Conservation (phyloP, 64 coral and sea anemone genomes). For the Pachyseris speciosa region DNA sequence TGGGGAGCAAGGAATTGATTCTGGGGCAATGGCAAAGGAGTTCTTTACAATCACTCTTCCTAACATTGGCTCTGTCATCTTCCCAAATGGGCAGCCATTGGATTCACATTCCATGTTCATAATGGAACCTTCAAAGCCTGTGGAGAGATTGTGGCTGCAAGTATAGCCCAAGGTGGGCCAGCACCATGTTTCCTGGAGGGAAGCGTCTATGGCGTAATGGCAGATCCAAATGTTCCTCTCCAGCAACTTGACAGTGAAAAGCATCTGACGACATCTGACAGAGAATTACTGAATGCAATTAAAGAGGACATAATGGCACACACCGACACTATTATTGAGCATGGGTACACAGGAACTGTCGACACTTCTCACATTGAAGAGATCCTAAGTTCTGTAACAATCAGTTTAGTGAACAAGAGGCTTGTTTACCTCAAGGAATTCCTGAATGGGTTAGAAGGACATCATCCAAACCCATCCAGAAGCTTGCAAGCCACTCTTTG, state of each 20-base stretch:
- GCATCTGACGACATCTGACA: conserved; percentile 39
- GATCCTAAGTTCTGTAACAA: conserved; percentile 47
- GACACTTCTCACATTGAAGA: conserved; percentile 22
- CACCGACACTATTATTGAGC: conserved; percentile 37
- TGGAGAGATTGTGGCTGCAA: conserved; percentile 55
- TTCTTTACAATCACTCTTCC: conserved; percentile 17
- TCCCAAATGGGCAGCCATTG: conserved; percentile 54
- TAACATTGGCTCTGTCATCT: conserved; percentile 26
- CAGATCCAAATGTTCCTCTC: neutral
- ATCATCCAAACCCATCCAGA: conserved; percentile 25
- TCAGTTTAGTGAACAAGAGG: conserved; percentile 50
- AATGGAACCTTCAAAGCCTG: conserved; percentile 29
- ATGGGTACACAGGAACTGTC: conserved; percentile 67
- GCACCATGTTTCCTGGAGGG: conserved; percentile 35
- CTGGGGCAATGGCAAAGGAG: conserved; percentile 26
- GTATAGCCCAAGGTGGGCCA: conserved; percentile 57
- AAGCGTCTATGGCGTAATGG: conserved; percentile 52
- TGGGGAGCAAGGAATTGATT: conserved; percentile 53
- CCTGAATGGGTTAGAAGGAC: neutral
- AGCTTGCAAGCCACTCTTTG: conserved; percentile 43
- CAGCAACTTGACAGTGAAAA: conserved; percentile 34
- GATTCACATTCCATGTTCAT: conserved; percentile 36
- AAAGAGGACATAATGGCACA: conserved; percentile 31
- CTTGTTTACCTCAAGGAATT: conserved; percentile 50
- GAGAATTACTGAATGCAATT: conserved; percentile 9